Evolutionary conservation across 2,797 vertebrate species (phyloP).

Genomic region (Gallinago stenura): DNA sequence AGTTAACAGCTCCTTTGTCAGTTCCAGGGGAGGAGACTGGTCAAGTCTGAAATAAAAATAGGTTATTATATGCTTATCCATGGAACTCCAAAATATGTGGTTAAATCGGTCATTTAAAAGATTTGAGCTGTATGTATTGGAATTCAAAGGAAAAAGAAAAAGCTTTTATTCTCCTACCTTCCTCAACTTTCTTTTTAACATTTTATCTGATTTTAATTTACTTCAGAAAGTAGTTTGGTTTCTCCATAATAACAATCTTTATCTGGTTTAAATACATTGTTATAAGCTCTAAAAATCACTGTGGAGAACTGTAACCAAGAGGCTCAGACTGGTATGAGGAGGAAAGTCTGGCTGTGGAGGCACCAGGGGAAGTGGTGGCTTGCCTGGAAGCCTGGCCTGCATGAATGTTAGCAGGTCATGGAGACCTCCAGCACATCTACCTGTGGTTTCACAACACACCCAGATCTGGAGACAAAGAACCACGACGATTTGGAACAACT

Average conservation of each 20-base stretch:
- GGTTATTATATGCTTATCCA: neutral
- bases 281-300: neutral
- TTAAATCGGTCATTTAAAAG: neutral
- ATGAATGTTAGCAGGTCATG: fast-evolving
- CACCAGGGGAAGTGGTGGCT: neutral
- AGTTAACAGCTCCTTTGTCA: conserved; percentile 27
- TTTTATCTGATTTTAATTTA: neutral
- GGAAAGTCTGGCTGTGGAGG: neutral
- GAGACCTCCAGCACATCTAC: neutral
- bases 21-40: neutral
- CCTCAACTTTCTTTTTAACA: neutral
- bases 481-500: fast-evolving
- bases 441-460: neutral
- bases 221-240: neutral
- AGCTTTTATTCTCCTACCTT: neutral
- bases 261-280: neutral
- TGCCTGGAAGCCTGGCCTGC: neutral
- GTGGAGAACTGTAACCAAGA: neutral
- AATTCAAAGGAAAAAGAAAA: neutral
- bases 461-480: neutral
- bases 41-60: conserved; percentile 38
- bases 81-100: neutral
- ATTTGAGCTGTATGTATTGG: fast-evolving
- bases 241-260: neutral
- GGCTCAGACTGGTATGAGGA: neutral